Base-by-base conservation (phyloP, 2,888 invertebrate species). In the Acrobasis consociella region DNA sequence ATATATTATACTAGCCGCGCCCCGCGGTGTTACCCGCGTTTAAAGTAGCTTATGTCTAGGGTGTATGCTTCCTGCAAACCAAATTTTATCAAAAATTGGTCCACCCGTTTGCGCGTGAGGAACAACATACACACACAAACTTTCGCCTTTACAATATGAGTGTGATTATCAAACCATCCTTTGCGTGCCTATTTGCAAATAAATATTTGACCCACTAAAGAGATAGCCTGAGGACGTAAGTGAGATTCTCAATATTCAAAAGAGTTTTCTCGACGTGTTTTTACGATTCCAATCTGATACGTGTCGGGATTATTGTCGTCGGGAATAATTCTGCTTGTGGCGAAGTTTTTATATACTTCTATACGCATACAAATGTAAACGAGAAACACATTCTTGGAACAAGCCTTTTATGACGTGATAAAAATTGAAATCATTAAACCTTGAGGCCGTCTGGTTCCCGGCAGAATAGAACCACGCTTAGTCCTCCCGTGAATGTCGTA, bases 261-360 rank as follows among this genome's bases (percentile, higher is more conserved):
- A 49, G 17, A 56, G 31, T 17, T 53, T 61, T 46, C 49, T 49
- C 55, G 16, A 50, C 50, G 38, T 42, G 42, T 60, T 61, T 62
- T 62, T 62, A 62, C 62, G 62, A 62, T 62, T 49, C 55, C 62
- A 62, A 62, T 55, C 55, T 62, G 62, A 56, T 55, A 62, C 62
- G 62, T 62, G 62, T 53, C 55, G 55, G 55, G 62, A 62, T 62
- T 62, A 62, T 55, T 49, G 49, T 55, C 55, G 62, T 62, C 17
- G 37, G 17, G 55, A 51, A 55, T 55, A 62, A 49, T 37, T 15
- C 53, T 60, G 62, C 38, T 22, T 49, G 16, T 49, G 16, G 46
- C 55, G 31, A 39, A 61, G 22, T 17, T 55, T 49, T 55, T 55
- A 50, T 49, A 37, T 60, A 60, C 53, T 61, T n/a, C n/a, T n/a